Evolutionary conservation across 1,140 invertebrate species (phyloP).

Genomic region (Trissolcus basalis): DNA sequence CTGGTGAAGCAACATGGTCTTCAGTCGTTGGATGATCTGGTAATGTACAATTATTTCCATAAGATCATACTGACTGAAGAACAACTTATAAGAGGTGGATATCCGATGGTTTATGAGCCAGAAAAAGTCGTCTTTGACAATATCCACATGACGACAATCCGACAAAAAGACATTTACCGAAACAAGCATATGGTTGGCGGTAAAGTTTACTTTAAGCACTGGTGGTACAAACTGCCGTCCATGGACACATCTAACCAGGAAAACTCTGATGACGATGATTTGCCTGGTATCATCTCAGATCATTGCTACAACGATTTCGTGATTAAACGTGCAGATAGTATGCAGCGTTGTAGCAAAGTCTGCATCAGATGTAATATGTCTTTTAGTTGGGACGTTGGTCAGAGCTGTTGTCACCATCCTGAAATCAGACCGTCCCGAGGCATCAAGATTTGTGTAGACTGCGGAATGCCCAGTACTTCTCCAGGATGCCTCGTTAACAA

Average conservation of each 20-base stretch:
- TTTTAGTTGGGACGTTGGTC: background rate
- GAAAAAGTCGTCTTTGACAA: slow-evolving; percentile 66
- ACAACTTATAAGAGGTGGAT: slow-evolving; percentile 83
- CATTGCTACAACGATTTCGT: background rate
- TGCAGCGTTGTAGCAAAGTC: background rate
- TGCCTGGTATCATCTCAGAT: slow-evolving; percentile 10
- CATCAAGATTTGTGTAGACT: slow-evolving; percentile 66
- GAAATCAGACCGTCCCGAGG: slow-evolving; percentile 71
- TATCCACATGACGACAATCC: slow-evolving; percentile 3
- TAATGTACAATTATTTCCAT: background rate
- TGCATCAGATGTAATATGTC: background rate
- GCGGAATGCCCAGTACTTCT: slow-evolving; percentile 76
- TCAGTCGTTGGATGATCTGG: background rate
- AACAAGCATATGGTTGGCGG: slow-evolving; percentile 9
- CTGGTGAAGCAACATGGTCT: slow-evolving; percentile 2
- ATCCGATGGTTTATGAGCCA: slow-evolving; percentile 80
- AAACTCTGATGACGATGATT: slow-evolving; percentile 64
- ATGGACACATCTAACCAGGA: background rate
- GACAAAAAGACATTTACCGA: slow-evolving; percentile 18
- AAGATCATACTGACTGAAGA: slow-evolving; percentile 77
- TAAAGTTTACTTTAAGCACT: slow-evolving; percentile 34
- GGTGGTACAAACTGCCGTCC: background rate
- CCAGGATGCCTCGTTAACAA: slow-evolving; percentile 74
- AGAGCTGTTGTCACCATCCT: slow-evolving; percentile 74
- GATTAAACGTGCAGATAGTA: background rate